These are phyloP conservation scores for Poecilia wingei DNA, from an alignment of 2,797 vertebrate genomes.

Conservation along the genomic window DNA sequence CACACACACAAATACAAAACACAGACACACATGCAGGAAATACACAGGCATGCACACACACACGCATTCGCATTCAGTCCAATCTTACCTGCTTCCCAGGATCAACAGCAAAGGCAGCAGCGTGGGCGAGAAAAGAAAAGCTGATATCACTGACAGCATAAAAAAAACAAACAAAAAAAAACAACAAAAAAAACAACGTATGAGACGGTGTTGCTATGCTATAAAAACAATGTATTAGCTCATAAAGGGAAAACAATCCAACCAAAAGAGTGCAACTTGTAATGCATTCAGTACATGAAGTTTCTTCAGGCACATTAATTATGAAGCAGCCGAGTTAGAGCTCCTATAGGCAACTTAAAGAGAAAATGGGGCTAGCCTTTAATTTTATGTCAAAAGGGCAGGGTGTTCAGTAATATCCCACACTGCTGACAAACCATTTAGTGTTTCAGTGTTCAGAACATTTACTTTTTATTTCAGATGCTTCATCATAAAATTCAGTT, in stretches of 20 bases:
- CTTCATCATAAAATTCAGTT: neutral
- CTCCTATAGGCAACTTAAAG: neutral
- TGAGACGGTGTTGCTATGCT: neutral
- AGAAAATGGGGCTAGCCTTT: neutral
- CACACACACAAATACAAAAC: conserved; percentile 44
- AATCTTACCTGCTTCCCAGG: conserved; percentile 74
- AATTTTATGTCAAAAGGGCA: neutral
- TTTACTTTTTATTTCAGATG: neutral
- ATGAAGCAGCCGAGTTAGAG: neutral
- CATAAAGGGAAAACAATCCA: neutral
- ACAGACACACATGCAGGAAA: conserved; percentile 23
- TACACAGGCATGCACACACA: conserved; percentile 6
- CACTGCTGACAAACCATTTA: neutral
- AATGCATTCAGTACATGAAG: neutral
- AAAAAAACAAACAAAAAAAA: neutral
- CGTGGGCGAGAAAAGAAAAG: conserved; percentile 55
- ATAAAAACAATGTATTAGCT: neutral
- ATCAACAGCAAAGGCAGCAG: conserved; percentile 55
- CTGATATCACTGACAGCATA: conserved; percentile 39
- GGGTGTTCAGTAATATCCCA: neutral
- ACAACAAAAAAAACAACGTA: conserved; percentile 11
- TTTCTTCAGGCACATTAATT: neutral
- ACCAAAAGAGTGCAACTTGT: too few species aligned
- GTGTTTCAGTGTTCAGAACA: neutral
- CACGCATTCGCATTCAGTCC: neutral